Conservation (phyloP, 2,113 vertebrate genomes). For the Chaenocephalus aceratus region DNA sequence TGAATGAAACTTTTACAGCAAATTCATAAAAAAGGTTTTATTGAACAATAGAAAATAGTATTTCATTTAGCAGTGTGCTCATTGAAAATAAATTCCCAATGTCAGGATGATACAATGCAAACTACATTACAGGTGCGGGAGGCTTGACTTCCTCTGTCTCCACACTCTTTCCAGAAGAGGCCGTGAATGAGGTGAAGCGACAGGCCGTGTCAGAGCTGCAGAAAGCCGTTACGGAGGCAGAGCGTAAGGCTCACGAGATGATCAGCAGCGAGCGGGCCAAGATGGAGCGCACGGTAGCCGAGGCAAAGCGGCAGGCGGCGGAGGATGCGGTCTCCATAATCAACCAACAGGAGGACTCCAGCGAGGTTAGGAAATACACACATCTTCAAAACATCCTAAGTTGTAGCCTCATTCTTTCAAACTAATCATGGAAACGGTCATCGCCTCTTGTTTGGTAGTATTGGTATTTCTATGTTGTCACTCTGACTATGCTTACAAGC, state of each 20-base stretch:
- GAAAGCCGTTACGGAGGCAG: slow-evolving; percentile 95
- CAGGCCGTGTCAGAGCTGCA: slow-evolving; percentile 98
- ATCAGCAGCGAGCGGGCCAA: slow-evolving; percentile 94
- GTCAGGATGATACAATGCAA: slow-evolving; percentile 37
- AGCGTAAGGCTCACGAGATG: slow-evolving; percentile 96
- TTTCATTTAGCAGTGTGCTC: no score
- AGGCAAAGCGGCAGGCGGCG: slow-evolving; percentile 94
- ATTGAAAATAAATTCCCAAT: background rate
- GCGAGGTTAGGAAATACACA: slow-evolving; percentile 86
- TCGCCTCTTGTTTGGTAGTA: background rate
- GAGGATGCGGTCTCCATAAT: slow-evolving; percentile 93
- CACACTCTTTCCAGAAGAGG: slow-evolving; percentile 91
- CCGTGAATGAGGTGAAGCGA: slow-evolving; percentile 97
- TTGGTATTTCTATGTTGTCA: background rate
- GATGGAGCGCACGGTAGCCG: slow-evolving; percentile 95
- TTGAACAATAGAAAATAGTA: background rate
- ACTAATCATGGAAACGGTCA: background rate
- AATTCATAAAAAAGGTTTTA: background rate
- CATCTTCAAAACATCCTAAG: background rate
- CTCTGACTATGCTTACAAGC: background rate
- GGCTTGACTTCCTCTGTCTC: slow-evolving; percentile 69
- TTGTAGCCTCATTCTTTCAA: slow-evolving; percentile 11
- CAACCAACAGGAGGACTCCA: slow-evolving; percentile 98
- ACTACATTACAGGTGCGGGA: slow-evolving; percentile 65
- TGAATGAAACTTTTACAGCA: background rate